Evolutionary conservation across 2,888 invertebrate genomes (phyloP).

Genomic region (Tetanocera ferruginea): DNA sequence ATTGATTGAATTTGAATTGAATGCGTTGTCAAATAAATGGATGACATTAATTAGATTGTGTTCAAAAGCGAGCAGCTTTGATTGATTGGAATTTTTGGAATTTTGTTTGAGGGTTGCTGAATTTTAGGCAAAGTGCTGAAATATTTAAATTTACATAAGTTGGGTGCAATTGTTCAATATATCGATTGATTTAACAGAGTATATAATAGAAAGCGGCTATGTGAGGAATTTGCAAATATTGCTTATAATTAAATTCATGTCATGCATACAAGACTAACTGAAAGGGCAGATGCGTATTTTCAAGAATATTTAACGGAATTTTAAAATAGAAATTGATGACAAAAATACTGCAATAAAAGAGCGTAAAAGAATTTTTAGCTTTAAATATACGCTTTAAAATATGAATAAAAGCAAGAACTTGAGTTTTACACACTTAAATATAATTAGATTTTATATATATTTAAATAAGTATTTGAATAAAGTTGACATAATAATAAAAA

Average conservation of each 20-base stretch:
- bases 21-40: background rate
- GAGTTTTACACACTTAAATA: no score
- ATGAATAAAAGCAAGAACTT: no score
- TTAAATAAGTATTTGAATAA: no score
- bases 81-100: slow-evolving; percentile 27
- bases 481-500: no score
- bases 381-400: no score
- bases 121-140: background rate
- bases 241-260: background rate
- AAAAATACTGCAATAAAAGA: no score
- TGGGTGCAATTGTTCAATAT: background rate
- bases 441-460: no score
- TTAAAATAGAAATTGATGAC: background rate
- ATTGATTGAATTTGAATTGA: slow-evolving; percentile 23
- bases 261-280: background rate
- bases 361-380: no score
- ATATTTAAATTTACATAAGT: slow-evolving; percentile 25
- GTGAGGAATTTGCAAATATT: background rate
- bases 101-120: background rate
- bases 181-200: background rate
- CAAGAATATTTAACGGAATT: background rate
- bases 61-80: slow-evolving; percentile 3
- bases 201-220: background rate
- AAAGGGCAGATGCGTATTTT: background rate
- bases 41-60: slow-evolving; percentile 9